Base-by-base conservation (phyloP, 2,888 invertebrate species). In the Selenia dentaria region DNA sequence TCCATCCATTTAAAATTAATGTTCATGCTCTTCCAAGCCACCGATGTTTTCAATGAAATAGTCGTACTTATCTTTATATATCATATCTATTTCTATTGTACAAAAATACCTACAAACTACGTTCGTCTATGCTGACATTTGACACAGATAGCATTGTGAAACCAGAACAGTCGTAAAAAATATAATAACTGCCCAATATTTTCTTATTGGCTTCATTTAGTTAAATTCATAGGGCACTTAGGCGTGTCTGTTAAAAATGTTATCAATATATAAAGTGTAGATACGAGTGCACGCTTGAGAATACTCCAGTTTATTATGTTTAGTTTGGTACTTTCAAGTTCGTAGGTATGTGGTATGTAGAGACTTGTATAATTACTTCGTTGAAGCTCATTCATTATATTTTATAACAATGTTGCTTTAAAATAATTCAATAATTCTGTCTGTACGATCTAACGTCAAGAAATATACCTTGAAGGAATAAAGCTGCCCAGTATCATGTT, bases 121-220 rank as follows among this genome's bases (percentile, higher is more conserved):
- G 39, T 32, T 43, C 41, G 38, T 47, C 46, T 41, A 59, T 52
- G 51, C 51, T 62, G 60, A 64, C 60, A 57, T 59, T 57, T 62
- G 62, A 62, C 61, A 57, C 38, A 51, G 51, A 54, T 48, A 44
- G 36, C 28, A 57, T 50, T 52, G 55, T 57, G 54, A 51, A 61
- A 61, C 51, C 47, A 42, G 46, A 43, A 44, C 51, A 51, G 41
- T 54, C 50, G 35, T 54, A 50, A 50, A 22, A 57, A 55, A 46
- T 52, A 16, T 20, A 53, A 50, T 47, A 57, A 42, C 45, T 42
- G 35, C 37, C 43, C 43, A 52, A 52, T 55, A 55, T 54, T 43
- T 57, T 54, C 43, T 36, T 52, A 50, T 51, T 55, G 48, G 42
- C 44, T 46, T 48, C 40, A 50, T 51, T 46, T 41, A 43, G 38